Percentiles rank a stretch among this genome's conserved stretches.
phyloP scores from a whole-genome alignment of 1,140 invertebrate species.

The Bradynema listronoti region DNA sequence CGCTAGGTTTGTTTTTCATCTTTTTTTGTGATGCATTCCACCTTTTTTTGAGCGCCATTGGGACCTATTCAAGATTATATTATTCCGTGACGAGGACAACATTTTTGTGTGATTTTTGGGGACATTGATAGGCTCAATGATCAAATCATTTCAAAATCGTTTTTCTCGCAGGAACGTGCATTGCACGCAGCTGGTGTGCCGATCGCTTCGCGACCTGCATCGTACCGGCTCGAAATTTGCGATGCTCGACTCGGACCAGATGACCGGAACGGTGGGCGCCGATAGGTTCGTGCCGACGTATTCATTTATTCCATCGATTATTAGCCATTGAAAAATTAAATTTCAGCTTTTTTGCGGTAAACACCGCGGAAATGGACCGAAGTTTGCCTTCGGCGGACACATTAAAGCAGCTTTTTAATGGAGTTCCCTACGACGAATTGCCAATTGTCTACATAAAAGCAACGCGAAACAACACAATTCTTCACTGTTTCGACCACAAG shows the following conservation, averaged over 20 bases:
- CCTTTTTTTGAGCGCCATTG: too few relatives aligned
- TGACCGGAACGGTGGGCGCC: slow-evolving; percentile 18
- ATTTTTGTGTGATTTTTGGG: too few relatives aligned
- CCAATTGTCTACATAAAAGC: slow-evolving; percentile 54
- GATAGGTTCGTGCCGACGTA: slow-evolving; percentile 14
- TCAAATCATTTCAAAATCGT: too few relatives aligned
- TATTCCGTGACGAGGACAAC: too few relatives aligned
- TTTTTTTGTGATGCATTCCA: too few relatives aligned
- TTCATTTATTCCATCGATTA: not conserved
- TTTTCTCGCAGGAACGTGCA: too few relatives aligned
- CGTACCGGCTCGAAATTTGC: slow-evolving; percentile 1
- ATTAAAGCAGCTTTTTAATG: slow-evolving; percentile 42
- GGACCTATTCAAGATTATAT: too few relatives aligned
- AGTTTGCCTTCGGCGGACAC: slow-evolving; percentile 45
- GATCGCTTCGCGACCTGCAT: slow-evolving; percentile 36
- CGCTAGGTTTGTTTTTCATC: too few relatives aligned
- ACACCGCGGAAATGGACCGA: slow-evolving; percentile 40
- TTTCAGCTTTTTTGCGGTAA: slow-evolving; percentile 40
- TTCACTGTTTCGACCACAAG: slow-evolving; percentile 42
- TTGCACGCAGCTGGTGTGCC: slow-evolving; percentile 46
- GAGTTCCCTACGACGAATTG: slow-evolving; percentile 43
- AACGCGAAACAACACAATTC: slow-evolving; percentile 53
- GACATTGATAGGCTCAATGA: too few relatives aligned
- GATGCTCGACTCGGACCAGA: not conserved
- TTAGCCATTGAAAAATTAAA: not conserved